phyloP scores from a whole-genome alignment of 2,797 vertebrate species.

The Anguilla obscura region DNA sequence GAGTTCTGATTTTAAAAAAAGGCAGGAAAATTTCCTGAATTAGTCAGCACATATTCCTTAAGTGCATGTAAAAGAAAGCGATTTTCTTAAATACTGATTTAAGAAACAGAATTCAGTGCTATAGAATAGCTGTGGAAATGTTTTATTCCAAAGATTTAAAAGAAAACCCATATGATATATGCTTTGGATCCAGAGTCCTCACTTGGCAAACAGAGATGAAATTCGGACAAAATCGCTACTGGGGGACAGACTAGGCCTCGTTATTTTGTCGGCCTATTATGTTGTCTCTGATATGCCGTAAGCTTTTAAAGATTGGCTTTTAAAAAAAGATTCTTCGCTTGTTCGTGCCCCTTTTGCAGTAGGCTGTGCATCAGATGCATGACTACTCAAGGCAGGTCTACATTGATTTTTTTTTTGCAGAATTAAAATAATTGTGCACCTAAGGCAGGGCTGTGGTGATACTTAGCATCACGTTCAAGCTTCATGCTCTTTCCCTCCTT shows the following conservation, averaged over 20 bases:
- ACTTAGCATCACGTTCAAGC: neutral
- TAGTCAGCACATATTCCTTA: neutral
- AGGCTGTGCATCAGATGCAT: neutral
- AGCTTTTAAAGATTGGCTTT: neutral
- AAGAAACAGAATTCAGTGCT: neutral
- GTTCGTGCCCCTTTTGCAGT: neutral
- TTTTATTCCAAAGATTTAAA: neutral
- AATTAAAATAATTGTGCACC: neutral
- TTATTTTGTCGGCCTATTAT: neutral
- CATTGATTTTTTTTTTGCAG: neutral
- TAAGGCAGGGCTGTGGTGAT: neutral
- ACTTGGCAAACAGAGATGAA: neutral
- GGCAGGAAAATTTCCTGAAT: neutral
- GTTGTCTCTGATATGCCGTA: neutral
- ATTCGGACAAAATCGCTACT: neutral
- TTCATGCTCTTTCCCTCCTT: neutral
- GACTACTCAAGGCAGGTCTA: neutral
- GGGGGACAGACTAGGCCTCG: neutral
- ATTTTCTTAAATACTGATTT: neutral
- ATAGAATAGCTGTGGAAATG: neutral
- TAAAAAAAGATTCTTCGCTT: neutral
- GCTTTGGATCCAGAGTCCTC: neutral
- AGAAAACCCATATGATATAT: neutral
- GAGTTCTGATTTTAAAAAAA: neutral
- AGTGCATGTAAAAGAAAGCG: neutral